Conservation (phyloP, 2,797 vertebrate species). For the Lindbergichthys nudifrons region DNA sequence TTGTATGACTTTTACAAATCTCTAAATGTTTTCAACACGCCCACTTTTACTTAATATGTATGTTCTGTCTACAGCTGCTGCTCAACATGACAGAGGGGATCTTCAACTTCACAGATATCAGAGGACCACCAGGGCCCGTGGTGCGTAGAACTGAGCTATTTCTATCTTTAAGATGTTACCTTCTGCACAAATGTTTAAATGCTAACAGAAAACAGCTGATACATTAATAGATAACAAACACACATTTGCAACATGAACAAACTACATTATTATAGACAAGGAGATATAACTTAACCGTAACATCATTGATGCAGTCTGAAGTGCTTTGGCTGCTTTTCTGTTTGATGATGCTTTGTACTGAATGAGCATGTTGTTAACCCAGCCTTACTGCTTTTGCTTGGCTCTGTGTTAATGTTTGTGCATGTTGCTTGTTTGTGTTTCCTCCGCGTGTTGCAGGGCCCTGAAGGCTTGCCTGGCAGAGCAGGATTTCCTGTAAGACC, state of each 20-base stretch:
- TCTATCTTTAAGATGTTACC: background rate
- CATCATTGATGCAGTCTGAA: constrained; percentile 7
- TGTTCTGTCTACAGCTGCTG: constrained; percentile 79
- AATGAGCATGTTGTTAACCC: constrained; percentile 23
- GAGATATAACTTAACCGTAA: background rate
- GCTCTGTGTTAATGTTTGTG: background rate
- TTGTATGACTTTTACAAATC: background rate
- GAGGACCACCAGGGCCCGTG: constrained; percentile 83
- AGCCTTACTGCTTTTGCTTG: constrained; percentile 13
- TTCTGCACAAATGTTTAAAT: background rate
- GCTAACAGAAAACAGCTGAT: background rate
- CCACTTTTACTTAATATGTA: background rate
- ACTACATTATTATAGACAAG: background rate
- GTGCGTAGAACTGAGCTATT: constrained; percentile 75
- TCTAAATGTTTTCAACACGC: background rate
- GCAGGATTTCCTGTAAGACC: constrained; percentile 93
- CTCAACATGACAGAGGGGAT: constrained; percentile 84
- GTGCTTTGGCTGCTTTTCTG: constrained; percentile 5
- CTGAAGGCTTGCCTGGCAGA: constrained; percentile 88
- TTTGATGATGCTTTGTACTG: constrained; percentile 1
- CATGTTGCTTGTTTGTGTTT: constrained; percentile 34
- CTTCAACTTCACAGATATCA: constrained; percentile 86
- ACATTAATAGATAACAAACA: background rate
- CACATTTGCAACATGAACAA: background rate
- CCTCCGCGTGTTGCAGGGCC: constrained; percentile 85